These are phyloP conservation scores for Mimumesa dahlbomi DNA, from an alignment of 2,888 invertebrate genomes.

Conservation along the genomic window DNA sequence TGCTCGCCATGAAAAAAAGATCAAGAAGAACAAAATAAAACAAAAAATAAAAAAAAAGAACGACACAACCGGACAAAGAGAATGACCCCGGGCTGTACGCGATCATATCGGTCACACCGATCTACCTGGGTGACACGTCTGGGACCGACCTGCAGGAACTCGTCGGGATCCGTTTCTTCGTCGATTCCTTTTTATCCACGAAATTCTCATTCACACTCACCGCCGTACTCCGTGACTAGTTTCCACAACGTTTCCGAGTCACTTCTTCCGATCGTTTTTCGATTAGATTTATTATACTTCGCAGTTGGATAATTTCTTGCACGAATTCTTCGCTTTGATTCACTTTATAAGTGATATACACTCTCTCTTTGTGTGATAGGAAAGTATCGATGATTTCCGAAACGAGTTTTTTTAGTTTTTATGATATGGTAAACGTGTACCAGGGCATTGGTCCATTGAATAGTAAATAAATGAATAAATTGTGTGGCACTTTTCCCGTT, in stretches of 20 bases:
- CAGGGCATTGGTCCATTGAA: background rate
- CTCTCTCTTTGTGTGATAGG: no score
- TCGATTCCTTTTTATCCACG: conserved; percentile 15
- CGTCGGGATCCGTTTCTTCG: conserved; percentile 24
- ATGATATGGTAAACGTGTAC: no score
- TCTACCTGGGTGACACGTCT: conserved; percentile 71
- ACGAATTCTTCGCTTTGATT: no score
- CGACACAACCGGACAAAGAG: conserved; percentile 46
- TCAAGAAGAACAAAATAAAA: background rate
- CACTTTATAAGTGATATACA: no score
- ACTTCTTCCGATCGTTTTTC: background rate
- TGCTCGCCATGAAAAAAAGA: background rate
- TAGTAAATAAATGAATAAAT: background rate
- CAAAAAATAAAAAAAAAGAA: no score
- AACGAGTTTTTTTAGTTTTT: no score
- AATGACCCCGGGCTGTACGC: conserved; percentile 53
- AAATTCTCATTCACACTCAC: no score
- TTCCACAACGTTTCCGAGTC: background rate
- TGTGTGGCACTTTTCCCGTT: conserved; percentile 65
- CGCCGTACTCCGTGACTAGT: no score
- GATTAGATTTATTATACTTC: no score
- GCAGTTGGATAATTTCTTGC: no score
- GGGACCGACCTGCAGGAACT: conserved; percentile 22
- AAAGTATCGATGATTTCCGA: no score
- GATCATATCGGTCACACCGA: conserved; percentile 68